Base-by-base conservation (phyloP, 1,140 invertebrate species). In the Leptestheria dahalacensis region DNA sequence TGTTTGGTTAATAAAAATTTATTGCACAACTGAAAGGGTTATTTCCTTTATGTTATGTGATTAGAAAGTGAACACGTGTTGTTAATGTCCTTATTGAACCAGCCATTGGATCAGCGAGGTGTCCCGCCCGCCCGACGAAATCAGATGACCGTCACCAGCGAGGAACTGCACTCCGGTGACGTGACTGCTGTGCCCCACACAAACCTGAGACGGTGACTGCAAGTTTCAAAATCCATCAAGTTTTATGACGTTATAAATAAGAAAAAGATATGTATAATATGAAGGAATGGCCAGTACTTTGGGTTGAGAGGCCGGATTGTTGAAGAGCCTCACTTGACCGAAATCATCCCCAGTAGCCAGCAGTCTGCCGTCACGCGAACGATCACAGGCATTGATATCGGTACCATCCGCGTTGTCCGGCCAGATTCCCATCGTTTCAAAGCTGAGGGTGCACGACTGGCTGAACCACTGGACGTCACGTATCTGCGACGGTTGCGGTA, bases 331-430 rank as follows among this genome's bases (percentile, higher is more conserved):
- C 10, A 96, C 85, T 78, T 91, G 91, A 21, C 91, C 91, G 72
- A 87, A 91, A 73, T 95, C 90, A 71, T 95, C 91, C 2, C 83
- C 91, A 10, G 86, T 87, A 1, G 82, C 88, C 28, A 91, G 68
- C 2, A 94, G 68, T 52, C 81, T 78, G 12, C 73, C 68, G 65
- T 87, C 80, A 65, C 84, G 77, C 3, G 86, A 86, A 48, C 82
- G 76, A 53, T 70, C 75, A 62, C 81, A 83, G 33, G 79, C 77
- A 71, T 92, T 93, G 20, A 95, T 78, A 71, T 94, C 90, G 4
- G 89, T 89, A n/a, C 90, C 90, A 74, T 94, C 91, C 1, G 86
- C 86, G 66, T 81, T 83, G 71, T 93, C 89, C 12, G 89, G 88
- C 90, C 90, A 95, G 69, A 93, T 85, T 49, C 90, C 89, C 66